These are phyloP conservation scores for Proterorhinus semilunaris DNA, from an alignment of 2,113 vertebrate species.

Conservation along the genomic window DNA sequence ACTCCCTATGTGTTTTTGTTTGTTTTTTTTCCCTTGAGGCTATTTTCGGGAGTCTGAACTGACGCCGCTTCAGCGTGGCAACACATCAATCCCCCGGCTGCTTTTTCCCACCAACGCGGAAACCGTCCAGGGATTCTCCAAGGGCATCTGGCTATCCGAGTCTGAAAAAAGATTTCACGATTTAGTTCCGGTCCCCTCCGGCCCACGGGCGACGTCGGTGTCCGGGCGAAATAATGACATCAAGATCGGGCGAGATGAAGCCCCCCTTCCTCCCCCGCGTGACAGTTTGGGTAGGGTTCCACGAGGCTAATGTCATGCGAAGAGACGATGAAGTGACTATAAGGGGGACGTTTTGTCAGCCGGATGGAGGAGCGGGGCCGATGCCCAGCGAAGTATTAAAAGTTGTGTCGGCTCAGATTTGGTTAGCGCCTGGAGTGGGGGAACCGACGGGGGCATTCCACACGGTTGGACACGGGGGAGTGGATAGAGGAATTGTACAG, in stretches of 20 bases:
- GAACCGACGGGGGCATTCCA: not conserved
- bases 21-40: not conserved
- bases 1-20: not conserved
- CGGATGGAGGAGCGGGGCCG: conserved; percentile 2
- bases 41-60: not conserved
- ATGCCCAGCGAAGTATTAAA: conserved; percentile 15
- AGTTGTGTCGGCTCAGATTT: conserved; percentile 5
- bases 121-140: conserved; percentile 23
- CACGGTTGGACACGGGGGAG: not conserved
- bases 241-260: conserved; percentile 43
- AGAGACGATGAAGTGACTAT: conserved; percentile 10
- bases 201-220: conserved; percentile 37
- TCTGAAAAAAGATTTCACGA: conserved; percentile 37
- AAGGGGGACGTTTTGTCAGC: not conserved
- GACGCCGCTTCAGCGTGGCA: not conserved
- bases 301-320: conserved; percentile 27
- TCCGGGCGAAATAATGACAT: conserved; percentile 46
- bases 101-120: not conserved
- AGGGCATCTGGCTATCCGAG: conserved; percentile 55
- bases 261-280: conserved; percentile 26
- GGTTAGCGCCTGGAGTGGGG: not conserved
- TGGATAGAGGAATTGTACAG: not conserved
- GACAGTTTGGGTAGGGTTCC: conserved; percentile 15
- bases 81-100: not conserved
- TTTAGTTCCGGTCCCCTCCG: conserved; percentile 25